Conservation (phyloP, 2,888 invertebrate genomes). For the Carpatolechia fugitivella region DNA sequence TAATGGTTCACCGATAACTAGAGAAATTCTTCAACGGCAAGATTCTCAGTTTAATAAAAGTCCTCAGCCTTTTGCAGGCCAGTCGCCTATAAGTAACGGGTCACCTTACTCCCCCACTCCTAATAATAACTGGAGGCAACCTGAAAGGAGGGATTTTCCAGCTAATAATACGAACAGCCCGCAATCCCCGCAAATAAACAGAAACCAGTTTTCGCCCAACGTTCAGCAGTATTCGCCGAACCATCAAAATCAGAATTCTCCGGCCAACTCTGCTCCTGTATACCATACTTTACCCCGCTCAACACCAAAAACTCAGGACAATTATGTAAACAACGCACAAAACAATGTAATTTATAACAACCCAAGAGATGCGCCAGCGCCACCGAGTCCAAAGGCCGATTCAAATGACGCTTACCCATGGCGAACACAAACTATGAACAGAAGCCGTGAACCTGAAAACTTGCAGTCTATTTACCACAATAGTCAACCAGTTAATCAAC, state of each 20-base stretch:
- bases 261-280: constrained; percentile 41
- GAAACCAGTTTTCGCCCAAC: constrained; percentile 46
- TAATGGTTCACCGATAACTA: constrained; percentile 57
- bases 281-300: constrained; percentile 65
- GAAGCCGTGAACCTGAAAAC: constrained; percentile 50
- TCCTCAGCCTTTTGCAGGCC: constrained; percentile 65
- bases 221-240: constrained; percentile 50
- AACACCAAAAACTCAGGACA: constrained; percentile 54
- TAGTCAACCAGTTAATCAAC: constrained; percentile 43
- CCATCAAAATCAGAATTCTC: constrained; percentile 47
- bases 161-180: constrained; percentile 43
- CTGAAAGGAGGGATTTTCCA: constrained; percentile 68
- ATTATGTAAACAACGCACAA: constrained; percentile 32
- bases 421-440: constrained; percentile 62
- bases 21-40: constrained; percentile 66
- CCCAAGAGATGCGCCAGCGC: constrained; percentile 34
- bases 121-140: constrained; percentile 72
- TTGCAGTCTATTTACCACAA: constrained; percentile 48
- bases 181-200: constrained; percentile 38
- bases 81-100: constrained; percentile 53
- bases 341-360: constrained; percentile 53
- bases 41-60: constrained; percentile 76
- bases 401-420: constrained; percentile 54
- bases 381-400: constrained; percentile 42
- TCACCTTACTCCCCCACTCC: constrained; percentile 64